Evolutionary conservation across 2,888 invertebrate species (phyloP).

Genomic region (Campoletis raptor): DNA sequence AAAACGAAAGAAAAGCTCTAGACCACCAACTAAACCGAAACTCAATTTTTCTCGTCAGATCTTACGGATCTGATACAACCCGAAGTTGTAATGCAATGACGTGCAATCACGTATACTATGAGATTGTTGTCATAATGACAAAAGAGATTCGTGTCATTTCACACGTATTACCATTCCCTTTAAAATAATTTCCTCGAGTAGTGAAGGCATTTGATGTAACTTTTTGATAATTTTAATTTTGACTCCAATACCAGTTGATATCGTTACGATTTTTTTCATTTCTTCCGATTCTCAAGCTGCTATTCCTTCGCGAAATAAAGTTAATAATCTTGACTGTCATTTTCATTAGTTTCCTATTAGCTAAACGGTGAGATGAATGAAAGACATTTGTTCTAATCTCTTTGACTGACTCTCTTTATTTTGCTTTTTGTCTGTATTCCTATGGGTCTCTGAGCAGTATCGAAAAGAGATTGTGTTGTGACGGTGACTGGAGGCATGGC

Average conservation of each 20-base stretch:
- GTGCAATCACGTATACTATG: too few species aligned
- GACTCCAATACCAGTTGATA: neutral
- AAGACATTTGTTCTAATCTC: neutral
- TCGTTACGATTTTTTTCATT: neutral
- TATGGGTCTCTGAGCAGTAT: constrained; percentile 52
- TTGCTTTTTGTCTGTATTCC: neutral
- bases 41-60: neutral
- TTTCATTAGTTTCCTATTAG: neutral
- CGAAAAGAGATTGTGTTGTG: constrained; percentile 68
- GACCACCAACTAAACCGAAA: neutral
- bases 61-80: neutral
- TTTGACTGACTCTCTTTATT: neutral
- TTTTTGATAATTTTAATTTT: neutral
- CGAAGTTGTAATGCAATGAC: neutral
- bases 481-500: constrained; percentile 57
- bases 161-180: too few species aligned
- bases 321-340: neutral
- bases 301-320: neutral
- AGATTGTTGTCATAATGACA: too few species aligned
- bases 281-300: neutral
- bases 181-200: too few species aligned
- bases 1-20: neutral
- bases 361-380: neutral
- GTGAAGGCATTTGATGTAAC: too few species aligned
- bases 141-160: too few species aligned